Percentiles rank a stretch among this genome's conserved stretches.
phyloP scores from a whole-genome alignment of 2,888 invertebrate genomes.

The Alentia gelatinosa region DNA sequence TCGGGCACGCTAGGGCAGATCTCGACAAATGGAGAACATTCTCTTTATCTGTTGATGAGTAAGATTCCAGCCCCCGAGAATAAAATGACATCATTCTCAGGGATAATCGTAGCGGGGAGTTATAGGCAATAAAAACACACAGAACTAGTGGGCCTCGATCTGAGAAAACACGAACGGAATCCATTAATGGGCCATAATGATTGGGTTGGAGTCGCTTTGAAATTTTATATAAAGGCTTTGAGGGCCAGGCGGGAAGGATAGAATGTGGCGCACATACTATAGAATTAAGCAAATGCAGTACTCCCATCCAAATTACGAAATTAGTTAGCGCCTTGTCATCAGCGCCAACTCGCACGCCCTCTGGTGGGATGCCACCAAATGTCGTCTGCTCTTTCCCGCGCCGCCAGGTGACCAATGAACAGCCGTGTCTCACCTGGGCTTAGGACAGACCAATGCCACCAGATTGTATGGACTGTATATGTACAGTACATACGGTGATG shows the following conservation, averaged over 20 bases:
- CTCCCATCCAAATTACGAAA: background rate
- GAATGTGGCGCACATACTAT: too few species aligned
- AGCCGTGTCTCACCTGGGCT: too few species aligned
- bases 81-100: background rate
- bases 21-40: too few species aligned
- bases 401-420: too few species aligned
- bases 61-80: background rate
- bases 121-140: background rate
- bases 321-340: constrained; percentile 10
- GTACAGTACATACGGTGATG: too few species aligned
- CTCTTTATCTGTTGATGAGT: background rate
- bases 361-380: background rate
- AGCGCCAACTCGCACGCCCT: background rate
- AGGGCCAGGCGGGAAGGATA: background rate
- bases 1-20: background rate
- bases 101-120: background rate
- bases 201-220: background rate
- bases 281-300: too few species aligned
- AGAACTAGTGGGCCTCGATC: background rate
- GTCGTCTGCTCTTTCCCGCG: constrained; percentile 1
- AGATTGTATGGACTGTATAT: too few species aligned
- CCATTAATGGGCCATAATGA: background rate
- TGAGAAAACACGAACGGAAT: background rate
- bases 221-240: background rate
- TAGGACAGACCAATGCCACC: too few species aligned